A percentile compares a stretch with the other conserved stretches of the same genome.
These are phyloP conservation scores for Glyphotaelius pellucidus DNA, from an alignment of 2,888 invertebrate species.

Conservation along the genomic window DNA sequence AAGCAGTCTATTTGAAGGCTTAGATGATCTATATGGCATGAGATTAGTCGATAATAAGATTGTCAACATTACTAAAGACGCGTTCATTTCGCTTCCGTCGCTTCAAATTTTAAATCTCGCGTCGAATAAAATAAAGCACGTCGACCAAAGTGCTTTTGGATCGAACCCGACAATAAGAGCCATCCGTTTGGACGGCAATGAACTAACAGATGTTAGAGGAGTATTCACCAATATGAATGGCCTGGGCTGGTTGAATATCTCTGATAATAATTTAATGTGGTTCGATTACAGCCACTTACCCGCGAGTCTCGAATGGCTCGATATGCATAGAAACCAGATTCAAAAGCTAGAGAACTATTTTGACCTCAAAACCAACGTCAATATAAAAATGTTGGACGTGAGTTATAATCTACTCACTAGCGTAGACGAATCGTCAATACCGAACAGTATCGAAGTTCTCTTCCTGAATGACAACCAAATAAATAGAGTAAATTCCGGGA, in stretches of 20 bases:
- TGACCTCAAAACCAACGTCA: constrained; percentile 80
- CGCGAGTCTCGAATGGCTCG: constrained; percentile 85
- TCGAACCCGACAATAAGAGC: constrained; percentile 85
- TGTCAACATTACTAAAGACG: constrained; percentile 85
- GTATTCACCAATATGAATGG: constrained; percentile 85
- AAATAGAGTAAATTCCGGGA: constrained; percentile 82
- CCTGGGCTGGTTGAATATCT: constrained; percentile 89
- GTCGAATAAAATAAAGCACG: constrained; percentile 86
- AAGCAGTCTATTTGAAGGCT: constrained; percentile 84
- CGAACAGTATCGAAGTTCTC: constrained; percentile 84
- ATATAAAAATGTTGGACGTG: constrained; percentile 86
- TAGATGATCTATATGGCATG: constrained; percentile 85
- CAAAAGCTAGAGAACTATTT: constrained; percentile 86
- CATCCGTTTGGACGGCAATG: constrained; percentile 87
- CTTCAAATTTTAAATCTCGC: constrained; percentile 89
- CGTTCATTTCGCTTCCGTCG: constrained; percentile 83
- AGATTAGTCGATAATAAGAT: constrained; percentile 89
- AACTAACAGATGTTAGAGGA: constrained; percentile 86
- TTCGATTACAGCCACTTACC: constrained; percentile 90
- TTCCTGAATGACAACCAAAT: constrained; percentile 87
- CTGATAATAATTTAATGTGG: constrained; percentile 86
- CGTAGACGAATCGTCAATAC: constrained; percentile 83
- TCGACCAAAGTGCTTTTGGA: constrained; percentile 87
- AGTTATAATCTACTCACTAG: constrained; percentile 84
- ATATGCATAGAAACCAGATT: constrained; percentile 89